A percentile compares a stretch with the other conserved stretches of the same genome.
These are phyloP conservation scores for Tetheella fluctuosa DNA, from an alignment of 2,888 invertebrate genomes.

Conservation along the genomic window DNA sequence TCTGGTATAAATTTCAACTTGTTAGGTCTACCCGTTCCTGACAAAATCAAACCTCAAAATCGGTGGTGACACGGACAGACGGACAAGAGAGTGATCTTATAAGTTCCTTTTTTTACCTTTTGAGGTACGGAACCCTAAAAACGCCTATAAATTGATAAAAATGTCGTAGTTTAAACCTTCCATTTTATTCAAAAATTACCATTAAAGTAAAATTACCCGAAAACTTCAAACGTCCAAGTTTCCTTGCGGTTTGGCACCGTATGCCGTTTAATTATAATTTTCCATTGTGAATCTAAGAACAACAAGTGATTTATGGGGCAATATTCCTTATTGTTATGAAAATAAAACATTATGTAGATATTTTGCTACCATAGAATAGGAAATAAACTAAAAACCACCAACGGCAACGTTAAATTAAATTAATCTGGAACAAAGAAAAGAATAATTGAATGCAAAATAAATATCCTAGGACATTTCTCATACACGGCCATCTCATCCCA, in stretches of 20 bases:
- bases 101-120: too few relatives aligned
- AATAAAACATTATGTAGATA: conserved; percentile 47
- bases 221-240: conserved; percentile 3
- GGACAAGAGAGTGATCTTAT: too few relatives aligned
- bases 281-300: conserved; percentile 14
- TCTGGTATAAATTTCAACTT: too few relatives aligned
- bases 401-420: not conserved
- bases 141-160: too few relatives aligned
- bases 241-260: not conserved
- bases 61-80: too few relatives aligned
- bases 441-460: too few relatives aligned
- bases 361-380: conserved; percentile 39
- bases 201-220: not conserved
- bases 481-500: too few relatives aligned
- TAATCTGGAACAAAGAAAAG: not conserved
- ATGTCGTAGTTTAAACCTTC: too few relatives aligned
- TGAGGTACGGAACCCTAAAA: too few relatives aligned
- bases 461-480: too few relatives aligned
- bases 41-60: too few relatives aligned
- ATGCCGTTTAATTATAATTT: conserved; percentile 17
- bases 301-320: conserved; percentile 45
- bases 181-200: not conserved
- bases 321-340: conserved; percentile 47
- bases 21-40: too few relatives aligned
- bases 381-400: not conserved